Evolutionary conservation across 2,797 vertebrate genomes (phyloP).

Genomic region (Lepilemur septentrionalis): DNA sequence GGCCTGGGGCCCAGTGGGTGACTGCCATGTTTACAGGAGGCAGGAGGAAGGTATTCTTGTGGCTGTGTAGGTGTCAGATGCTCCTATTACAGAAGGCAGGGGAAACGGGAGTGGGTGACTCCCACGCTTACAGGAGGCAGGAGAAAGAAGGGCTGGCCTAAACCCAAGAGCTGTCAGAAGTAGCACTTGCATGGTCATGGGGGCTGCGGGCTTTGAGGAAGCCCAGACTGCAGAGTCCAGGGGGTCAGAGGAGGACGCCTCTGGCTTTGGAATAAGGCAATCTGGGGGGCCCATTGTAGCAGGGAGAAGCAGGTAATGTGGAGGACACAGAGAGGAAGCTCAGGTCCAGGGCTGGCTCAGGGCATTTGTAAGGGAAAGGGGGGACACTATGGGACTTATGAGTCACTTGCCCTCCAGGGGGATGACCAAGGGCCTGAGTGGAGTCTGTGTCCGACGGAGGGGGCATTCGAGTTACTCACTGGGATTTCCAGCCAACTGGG

Average conservation of each 20-base stretch:
- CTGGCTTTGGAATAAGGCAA: neutral
- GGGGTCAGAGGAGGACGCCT: neutral
- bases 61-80: too few relatives aligned
- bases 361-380: slow-evolving; percentile 26
- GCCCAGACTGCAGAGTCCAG: neutral
- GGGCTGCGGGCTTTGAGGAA: neutral
- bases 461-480: slow-evolving; percentile 58
- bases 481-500: slow-evolving; percentile 58
- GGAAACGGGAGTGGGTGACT: neutral
- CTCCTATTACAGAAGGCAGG: too few relatives aligned
- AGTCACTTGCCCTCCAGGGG: slow-evolving; percentile 68
- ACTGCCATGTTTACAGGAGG: neutral
- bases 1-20: neutral
- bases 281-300: neutral
- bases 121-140: neutral
- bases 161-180: neutral
- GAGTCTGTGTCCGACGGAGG: slow-evolving; percentile 32
- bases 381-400: slow-evolving; percentile 51
- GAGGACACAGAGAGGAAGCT: neutral
- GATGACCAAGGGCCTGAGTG: slow-evolving; percentile 28
- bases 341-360: neutral
- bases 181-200: neutral
- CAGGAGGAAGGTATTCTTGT: neutral
- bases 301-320: neutral
- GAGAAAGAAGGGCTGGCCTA: neutral